Conservation (phyloP, 2,888 invertebrate species). For the Oligia strigilis region DNA sequence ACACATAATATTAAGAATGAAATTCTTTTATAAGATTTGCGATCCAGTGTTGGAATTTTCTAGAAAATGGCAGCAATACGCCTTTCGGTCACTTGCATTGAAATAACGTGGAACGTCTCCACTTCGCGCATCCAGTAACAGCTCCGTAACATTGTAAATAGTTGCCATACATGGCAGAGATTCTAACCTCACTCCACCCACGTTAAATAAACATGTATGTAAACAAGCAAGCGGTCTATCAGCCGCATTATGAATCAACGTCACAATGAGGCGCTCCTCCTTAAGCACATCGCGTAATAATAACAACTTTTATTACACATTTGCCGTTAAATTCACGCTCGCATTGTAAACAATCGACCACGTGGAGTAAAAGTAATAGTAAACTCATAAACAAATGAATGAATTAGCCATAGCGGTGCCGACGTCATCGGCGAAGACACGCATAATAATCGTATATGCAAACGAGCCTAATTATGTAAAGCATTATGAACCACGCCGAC, state of each 20-base stretch:
- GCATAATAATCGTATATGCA: slow-evolving; percentile 89
- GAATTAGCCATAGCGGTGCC: slow-evolving; percentile 85
- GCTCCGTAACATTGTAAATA: slow-evolving; percentile 52
- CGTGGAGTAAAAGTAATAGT: slow-evolving; percentile 87
- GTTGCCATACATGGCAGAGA: slow-evolving; percentile 48
- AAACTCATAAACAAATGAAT: slow-evolving; percentile 88
- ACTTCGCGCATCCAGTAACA: slow-evolving; percentile 38
- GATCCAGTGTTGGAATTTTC: neutral
- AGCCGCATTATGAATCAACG: slow-evolving; percentile 67
- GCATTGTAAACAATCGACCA: slow-evolving; percentile 85
- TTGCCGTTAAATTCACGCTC: slow-evolving; percentile 80
- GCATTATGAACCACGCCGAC: slow-evolving; percentile 82
- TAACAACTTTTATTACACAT: slow-evolving; percentile 83
- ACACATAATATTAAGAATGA: neutral
- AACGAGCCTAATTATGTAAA: slow-evolving; percentile 89
- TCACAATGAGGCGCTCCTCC: slow-evolving; percentile 66
- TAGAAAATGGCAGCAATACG: neutral
- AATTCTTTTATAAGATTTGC: neutral
- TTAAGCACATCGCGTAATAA: slow-evolving; percentile 74
- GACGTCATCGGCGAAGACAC: slow-evolving; percentile 87
- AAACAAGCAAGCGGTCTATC: slow-evolving; percentile 68
- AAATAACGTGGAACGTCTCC: slow-evolving; percentile 32
- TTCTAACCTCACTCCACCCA: slow-evolving; percentile 51
- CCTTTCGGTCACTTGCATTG: slow-evolving; percentile 8
- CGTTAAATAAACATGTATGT: slow-evolving; percentile 64